phyloP scores from a whole-genome alignment of 2,113 vertebrate genomes.

The Gobiocypris rarus region DNA sequence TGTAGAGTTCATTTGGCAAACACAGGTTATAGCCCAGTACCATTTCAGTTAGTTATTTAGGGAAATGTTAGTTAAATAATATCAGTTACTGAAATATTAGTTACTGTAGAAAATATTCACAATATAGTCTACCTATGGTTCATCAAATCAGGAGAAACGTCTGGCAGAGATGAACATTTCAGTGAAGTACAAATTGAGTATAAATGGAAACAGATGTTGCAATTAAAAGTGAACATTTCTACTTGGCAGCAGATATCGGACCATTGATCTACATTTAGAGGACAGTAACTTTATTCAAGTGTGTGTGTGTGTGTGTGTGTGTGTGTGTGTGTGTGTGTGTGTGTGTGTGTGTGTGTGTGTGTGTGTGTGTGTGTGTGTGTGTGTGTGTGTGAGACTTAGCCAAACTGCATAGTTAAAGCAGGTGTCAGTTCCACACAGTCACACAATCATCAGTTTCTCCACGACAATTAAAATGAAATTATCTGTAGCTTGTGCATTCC shows the following conservation, averaged over 20 bases:
- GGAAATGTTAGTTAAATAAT: too few relatives aligned
- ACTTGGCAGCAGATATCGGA: conserved; percentile 13
- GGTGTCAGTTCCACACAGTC: not conserved
- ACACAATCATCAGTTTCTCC: not conserved
- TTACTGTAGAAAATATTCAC: not conserved
- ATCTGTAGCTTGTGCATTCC: not conserved
- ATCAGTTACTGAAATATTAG: conserved; percentile 8
- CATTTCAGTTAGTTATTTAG: not conserved
- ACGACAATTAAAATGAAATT: conserved; percentile 11
- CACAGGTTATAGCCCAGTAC: not conserved
- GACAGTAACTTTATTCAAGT: conserved; percentile 11
- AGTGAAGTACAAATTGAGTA: conserved; percentile 34
- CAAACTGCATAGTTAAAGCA: not conserved
- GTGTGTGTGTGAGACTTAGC: not conserved
- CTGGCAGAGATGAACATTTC: conserved; percentile 12
- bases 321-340: not conserved
- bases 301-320: not conserved
- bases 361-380: not conserved
- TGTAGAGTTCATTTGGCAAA: not conserved
- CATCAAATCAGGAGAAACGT: not conserved
- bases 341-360: not conserved
- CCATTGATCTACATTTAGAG: conserved; percentile 48
- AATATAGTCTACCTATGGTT: conserved; percentile 4
- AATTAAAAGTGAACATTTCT: conserved; percentile 30
- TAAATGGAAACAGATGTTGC: conserved; percentile 52